These are phyloP conservation scores for Tetanocera ferruginea DNA, from an alignment of 2,888 invertebrate genomes.

Conservation along the genomic window DNA sequence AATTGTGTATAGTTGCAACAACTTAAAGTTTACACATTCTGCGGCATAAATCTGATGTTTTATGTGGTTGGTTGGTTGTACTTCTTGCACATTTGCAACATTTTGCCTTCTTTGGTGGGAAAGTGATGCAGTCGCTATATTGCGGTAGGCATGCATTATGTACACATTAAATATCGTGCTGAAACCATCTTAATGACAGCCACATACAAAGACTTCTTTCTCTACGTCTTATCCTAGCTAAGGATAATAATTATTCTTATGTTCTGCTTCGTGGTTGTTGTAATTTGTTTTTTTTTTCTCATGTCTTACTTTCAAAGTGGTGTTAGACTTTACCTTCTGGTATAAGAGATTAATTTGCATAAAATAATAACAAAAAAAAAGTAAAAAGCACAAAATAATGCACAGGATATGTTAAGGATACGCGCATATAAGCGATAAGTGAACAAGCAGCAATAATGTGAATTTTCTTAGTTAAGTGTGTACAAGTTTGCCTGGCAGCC, in stretches of 20 bases:
- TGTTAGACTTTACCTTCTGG: too few relatives aligned
- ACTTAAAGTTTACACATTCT: too few relatives aligned
- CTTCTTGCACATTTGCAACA: too few relatives aligned
- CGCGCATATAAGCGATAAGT: constrained; percentile 6
- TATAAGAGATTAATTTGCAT: neutral
- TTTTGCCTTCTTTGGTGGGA: neutral
- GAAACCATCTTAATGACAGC: constrained; percentile 9
- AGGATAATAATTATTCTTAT: constrained; percentile 22
- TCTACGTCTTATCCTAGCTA: neutral
- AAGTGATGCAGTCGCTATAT: neutral
- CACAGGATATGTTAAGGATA: constrained; percentile 1
- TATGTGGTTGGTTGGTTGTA: too few relatives aligned
- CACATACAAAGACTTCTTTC: neutral
- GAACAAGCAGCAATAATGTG: constrained; percentile 1
- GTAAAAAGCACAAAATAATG: constrained; percentile 6
- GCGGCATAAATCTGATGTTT: too few relatives aligned
- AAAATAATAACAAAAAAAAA: too few relatives aligned
- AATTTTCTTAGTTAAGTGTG: neutral
- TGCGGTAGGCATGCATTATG: constrained; percentile 2
- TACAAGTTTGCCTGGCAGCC: neutral
- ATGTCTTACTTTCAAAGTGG: neutral
- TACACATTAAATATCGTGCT: neutral
- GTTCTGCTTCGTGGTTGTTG: neutral
- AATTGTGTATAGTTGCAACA: neutral
- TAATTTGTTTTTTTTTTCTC: neutral